Conservation (phyloP, 2,888 invertebrate species). For the Cephus runcator region DNA sequence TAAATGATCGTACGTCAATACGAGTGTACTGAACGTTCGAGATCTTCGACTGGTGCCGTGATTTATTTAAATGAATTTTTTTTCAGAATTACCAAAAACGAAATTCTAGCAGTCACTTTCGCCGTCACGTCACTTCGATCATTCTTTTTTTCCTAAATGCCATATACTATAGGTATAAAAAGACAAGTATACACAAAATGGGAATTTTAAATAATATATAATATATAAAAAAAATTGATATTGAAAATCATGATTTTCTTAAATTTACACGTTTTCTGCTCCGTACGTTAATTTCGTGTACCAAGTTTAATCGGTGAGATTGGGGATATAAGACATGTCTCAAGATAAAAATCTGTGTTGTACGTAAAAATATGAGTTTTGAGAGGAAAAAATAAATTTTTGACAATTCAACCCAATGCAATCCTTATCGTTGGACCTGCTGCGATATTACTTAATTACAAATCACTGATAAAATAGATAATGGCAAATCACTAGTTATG, state of each 20-base stretch:
- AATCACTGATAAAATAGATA: background rate
- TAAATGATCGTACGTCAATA: background rate
- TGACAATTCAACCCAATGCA: too few species aligned
- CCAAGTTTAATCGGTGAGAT: background rate
- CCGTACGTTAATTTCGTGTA: background rate
- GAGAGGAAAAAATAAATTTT: background rate
- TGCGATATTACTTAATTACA: background rate
- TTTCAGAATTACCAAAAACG: background rate
- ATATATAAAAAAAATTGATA: too few species aligned
- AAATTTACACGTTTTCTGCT: background rate
- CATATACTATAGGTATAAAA: background rate
- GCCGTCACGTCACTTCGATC: too few species aligned
- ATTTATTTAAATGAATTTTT: background rate
- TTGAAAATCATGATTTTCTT: background rate
- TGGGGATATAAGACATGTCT: background rate
- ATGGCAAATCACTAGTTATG: background rate
- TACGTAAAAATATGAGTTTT: background rate
- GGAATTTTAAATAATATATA: too few species aligned
- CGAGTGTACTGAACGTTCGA: background rate
- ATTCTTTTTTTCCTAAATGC: background rate
- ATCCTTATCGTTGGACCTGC: too few species aligned
- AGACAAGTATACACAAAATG: background rate
- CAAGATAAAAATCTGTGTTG: background rate
- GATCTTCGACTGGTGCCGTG: background rate
- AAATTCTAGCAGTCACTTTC: background rate